phyloP scores from a whole-genome alignment of 2,888 invertebrate species.

The Cosmorhoe ocellata region DNA sequence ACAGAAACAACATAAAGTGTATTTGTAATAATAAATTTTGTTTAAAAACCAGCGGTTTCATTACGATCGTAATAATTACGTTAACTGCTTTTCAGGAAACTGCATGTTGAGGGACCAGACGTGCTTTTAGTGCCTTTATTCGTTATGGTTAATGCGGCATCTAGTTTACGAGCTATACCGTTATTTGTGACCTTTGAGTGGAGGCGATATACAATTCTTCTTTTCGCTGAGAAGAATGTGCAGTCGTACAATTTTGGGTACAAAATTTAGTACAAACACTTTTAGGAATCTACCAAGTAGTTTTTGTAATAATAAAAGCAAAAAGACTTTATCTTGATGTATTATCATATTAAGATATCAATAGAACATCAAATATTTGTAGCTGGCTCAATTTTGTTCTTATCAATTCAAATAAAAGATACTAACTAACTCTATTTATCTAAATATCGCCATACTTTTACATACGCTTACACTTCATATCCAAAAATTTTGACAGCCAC shows the following conservation, averaged over 20 bases:
- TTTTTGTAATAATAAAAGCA: too few relatives aligned
- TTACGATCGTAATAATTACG: not conserved
- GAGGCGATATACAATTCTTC: constrained; percentile 12
- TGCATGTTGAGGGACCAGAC: constrained; percentile 63
- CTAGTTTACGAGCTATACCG: constrained; percentile 76
- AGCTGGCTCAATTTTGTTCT: constrained; percentile 29
- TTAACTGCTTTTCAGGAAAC: not conserved
- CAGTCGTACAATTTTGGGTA: not conserved
- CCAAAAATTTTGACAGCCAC: too few relatives aligned
- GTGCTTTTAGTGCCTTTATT: constrained; percentile 81
- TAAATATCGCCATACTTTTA: constrained; percentile 40
- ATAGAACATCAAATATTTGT: constrained; percentile 31
- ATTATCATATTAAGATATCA: constrained; percentile 33
- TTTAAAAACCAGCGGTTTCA: too few relatives aligned
- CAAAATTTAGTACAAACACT: not conserved
- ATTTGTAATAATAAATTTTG: too few relatives aligned
- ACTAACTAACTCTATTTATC: constrained; percentile 34
- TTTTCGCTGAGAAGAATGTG: constrained; percentile 8
- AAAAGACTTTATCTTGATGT: constrained; percentile 11
- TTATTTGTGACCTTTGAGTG: constrained; percentile 69
- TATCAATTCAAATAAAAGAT: constrained; percentile 34
- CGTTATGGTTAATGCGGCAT: constrained; percentile 77
- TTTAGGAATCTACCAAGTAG: too few relatives aligned
- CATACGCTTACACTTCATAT: too few relatives aligned
- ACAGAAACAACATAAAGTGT: too few relatives aligned